These are phyloP conservation scores for Xenopus borealis DNA, from an alignment of 2,113 vertebrate genomes.

Conservation along the genomic window DNA sequence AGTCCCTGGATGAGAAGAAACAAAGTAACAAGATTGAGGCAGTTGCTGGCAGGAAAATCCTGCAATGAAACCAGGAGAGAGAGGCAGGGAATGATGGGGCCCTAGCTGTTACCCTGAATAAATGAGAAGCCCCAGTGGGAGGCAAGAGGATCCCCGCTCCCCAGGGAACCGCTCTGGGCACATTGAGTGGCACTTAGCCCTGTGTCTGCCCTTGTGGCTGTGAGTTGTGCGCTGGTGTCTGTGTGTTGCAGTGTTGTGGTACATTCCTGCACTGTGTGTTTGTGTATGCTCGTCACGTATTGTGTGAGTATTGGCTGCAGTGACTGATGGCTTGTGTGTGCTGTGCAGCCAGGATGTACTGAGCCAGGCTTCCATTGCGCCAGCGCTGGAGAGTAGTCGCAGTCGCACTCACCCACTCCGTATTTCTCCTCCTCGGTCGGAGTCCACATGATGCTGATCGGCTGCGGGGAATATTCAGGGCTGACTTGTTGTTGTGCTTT, in stretches of 20 bases:
- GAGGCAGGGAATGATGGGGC: too few species aligned
- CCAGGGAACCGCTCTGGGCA: too few species aligned
- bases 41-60: too few species aligned
- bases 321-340: slow-evolving; percentile 7
- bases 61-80: too few species aligned
- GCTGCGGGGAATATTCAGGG: slow-evolving; percentile 42
- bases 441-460: slow-evolving; percentile 80
- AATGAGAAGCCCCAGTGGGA: too few species aligned
- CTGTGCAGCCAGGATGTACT: neutral
- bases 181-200: too few species aligned
- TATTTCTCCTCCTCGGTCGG: slow-evolving; percentile 92
- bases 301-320: neutral
- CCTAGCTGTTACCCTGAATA: too few species aligned
- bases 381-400: neutral
- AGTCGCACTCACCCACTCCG: slow-evolving; percentile 82
- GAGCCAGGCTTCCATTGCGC: neutral
- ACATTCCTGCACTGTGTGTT: slow-evolving; percentile 1
- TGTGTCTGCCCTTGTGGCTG: too few species aligned
- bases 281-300: slow-evolving; percentile 7
- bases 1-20: too few species aligned
- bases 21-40: too few species aligned
- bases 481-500: neutral
- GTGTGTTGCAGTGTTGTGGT: slow-evolving; percentile 11
- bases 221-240: neutral
- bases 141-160: too few species aligned